Base-by-base conservation (phyloP, 2,797 vertebrate species). In the Smutsia gigantea region DNA sequence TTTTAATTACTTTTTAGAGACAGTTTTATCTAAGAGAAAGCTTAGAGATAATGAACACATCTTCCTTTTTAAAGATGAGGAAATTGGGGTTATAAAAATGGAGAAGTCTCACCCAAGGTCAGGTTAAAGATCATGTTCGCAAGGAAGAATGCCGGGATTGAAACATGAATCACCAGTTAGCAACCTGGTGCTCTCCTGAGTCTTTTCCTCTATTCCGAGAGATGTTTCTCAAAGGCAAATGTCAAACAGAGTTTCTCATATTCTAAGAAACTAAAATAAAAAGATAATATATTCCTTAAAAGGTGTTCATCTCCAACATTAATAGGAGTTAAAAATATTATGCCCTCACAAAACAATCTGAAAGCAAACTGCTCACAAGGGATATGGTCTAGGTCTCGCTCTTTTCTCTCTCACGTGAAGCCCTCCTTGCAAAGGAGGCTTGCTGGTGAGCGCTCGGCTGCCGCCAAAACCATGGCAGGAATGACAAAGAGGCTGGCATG, bases 1-100 rank as follows among this genome's bases (percentile, higher is more conserved):
- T 74, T 87, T 82, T 77, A 96, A 66, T 69, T 93, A 66, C 34
- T 90, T 66, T 46, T 92, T 51, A 81, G 53, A 93, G 31, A 81
- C 17, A 95, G 71, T 59, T 81, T 51, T 37, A 74, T 49, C 55
- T 49, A 39, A 69, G 29, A 66, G n/a, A 87, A 97, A 96, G 72
- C 34, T 57, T 75, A 39, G 8, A 85, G 21, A 84, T 69, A 66
- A 86, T 13, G 19, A 72, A 85, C 31, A 39, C 46, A 85, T 77
- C 6, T 77, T 90, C 31, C 63, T 82, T 82, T 92, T 95, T 51
- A 72, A 90, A 93, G 27, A 93, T 63, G 42, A 90, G 4, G 21
- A 82, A 84, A 90, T 0, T 49, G 4, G 19, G 42, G 51, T 59
- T 85, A 42, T 84, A 72, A 87, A 97, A 96, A 42, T 72, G 66